These are phyloP conservation scores for Leptodirus hochenwartii DNA, from an alignment of 2,888 invertebrate genomes.

Conservation along the genomic window DNA sequence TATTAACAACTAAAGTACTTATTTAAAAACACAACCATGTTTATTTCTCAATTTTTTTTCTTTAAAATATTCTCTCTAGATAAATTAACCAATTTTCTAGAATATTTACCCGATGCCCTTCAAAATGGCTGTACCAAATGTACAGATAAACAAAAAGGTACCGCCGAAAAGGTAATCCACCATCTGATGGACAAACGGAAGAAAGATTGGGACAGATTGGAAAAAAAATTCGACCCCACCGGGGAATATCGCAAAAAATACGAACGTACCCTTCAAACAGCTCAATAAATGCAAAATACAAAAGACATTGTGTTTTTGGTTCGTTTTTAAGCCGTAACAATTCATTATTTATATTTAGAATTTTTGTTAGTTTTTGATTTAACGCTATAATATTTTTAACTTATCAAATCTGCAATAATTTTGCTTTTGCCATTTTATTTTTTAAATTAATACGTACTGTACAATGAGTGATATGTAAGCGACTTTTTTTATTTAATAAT, in stretches of 20 bases:
- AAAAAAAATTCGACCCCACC: constrained; percentile 50
- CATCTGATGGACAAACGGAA: constrained; percentile 42
- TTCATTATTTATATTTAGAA: too few species aligned
- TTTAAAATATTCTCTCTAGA: too few species aligned
- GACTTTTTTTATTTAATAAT: too few species aligned
- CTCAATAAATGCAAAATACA: constrained; percentile 8
- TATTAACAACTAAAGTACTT: not conserved
- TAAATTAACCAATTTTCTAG: constrained; percentile 32
- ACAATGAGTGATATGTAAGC: too few species aligned
- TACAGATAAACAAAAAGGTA: constrained; percentile 42
- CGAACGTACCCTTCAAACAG: constrained; percentile 18
- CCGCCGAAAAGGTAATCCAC: constrained; percentile 48
- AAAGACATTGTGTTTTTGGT: not conserved
- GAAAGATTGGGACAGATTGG: constrained; percentile 46
- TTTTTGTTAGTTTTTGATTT: too few species aligned
- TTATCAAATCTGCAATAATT: too few species aligned
- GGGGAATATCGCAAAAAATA: constrained; percentile 40
- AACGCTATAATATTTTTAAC: too few species aligned
- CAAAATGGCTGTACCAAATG: constrained; percentile 48
- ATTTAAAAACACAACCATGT: not conserved
- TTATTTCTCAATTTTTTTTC: too few species aligned
- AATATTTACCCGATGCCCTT: constrained; percentile 51
- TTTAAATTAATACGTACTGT: too few species aligned
- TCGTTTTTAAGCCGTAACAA: not conserved
- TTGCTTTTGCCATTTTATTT: too few species aligned